A percentile compares a stretch with the other conserved stretches of the same genome.
These are phyloP conservation scores for Saxicola maurus DNA, from an alignment of 2,797 vertebrate genomes.

Conservation along the genomic window DNA sequence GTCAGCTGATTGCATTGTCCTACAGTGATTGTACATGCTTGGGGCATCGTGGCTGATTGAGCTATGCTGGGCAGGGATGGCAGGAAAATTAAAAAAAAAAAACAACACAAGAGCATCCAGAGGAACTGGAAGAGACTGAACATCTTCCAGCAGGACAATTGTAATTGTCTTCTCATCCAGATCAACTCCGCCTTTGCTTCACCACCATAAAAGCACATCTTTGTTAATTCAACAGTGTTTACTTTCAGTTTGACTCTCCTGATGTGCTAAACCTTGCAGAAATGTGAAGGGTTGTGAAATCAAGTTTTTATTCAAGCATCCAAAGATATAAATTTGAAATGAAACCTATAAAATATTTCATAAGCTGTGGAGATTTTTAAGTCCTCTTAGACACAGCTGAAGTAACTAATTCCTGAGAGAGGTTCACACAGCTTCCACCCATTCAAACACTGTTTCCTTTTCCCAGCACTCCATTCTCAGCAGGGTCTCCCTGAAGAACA, in stretches of 20 bases:
- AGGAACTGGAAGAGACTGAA: background rate
- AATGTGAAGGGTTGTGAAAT: conserved; percentile 28
- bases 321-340: conserved; percentile 19
- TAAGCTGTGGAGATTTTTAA: background rate
- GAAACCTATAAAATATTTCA: conserved; percentile 5
- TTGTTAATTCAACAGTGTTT: background rate
- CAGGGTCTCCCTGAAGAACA: conserved; percentile 1
- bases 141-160: background rate
- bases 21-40: background rate
- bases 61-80: background rate
- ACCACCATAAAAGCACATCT: background rate
- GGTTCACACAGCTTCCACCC: background rate
- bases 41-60: background rate
- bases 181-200: background rate
- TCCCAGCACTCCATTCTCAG: background rate
- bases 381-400: conserved; percentile 11
- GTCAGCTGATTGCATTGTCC: background rate
- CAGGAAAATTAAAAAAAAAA: background rate
- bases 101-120: background rate
- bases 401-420: conserved; percentile 49
- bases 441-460: background rate
- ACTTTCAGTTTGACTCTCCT: background rate
- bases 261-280: conserved; percentile 20
- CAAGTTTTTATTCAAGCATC: background rate
- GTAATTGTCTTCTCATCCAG: background rate